Evolutionary conservation across 37 sponge, comb jelly and placozoan species (phyloP), one percentile per base, ranked within the genome.

Genomic region (Dysidea cf. avara): DNA sequence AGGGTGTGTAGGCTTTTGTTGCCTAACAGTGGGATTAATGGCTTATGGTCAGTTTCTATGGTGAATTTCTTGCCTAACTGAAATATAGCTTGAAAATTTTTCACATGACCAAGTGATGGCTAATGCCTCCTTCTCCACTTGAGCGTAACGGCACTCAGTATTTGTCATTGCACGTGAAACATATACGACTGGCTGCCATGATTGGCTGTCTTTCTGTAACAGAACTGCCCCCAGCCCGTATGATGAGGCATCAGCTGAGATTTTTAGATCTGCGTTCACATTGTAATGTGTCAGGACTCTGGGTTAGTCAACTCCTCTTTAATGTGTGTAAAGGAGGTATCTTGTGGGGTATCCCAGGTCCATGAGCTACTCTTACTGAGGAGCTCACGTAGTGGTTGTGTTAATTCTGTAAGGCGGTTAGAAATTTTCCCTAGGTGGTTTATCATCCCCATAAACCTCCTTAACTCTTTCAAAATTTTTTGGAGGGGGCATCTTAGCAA

Each of bases 21-120:
- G 5, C 46, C 46, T 9, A 43, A 43, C 9, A 43, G 46, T 9
- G 46, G 46, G 9, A 43, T 9, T 43, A 43, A 9, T 43, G 46
- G 46, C 9, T 43, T 43, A 9, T 43, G 46, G 9, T 43, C 46
- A 43, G 46, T 43, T 12, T 43, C 46, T 12, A 43, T 43, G 9
- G 7, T 43, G 46, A 43, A 12, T 5, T 43, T 5, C 9, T 43
- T 43, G 5, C 46, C 46, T 9, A 43, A n/a, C n/a, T n/a, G n/a
- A 9, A 43, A 43, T 43, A 9, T 43, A 43, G 46, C 7, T 43
- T 12, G 46, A 43, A 9, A 43, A 43, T 43, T 43, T 43, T 9
- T 69, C 54, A 51, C 71, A 69, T 33, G 71, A 51, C 71, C 56
- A 69, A 13, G 37, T 69, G 25, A 35, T 25, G 16, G 71, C 71